A percentile compares a stretch with the other conserved stretches of the same genome.
Evolutionary conservation across 2,797 vertebrate genomes (phyloP).

Genomic region (Anguilla megastoma): DNA sequence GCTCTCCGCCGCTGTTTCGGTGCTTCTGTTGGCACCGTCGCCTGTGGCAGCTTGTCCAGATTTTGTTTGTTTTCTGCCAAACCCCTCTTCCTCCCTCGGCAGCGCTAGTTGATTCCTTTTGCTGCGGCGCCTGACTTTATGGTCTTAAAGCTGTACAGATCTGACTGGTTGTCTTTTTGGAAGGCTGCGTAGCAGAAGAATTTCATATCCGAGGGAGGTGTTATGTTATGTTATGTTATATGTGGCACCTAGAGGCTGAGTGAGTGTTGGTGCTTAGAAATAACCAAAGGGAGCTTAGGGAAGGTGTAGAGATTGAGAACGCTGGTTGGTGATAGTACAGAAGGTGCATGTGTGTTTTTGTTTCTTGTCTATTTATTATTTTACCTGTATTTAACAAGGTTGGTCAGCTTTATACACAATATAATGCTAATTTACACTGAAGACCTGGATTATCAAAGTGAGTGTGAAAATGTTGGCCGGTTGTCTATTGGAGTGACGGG

Average conservation of each 20-base stretch:
- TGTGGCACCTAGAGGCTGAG: neutral
- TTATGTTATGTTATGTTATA: neutral
- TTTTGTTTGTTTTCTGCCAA: neutral
- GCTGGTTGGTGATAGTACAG: slow-evolving; percentile 37
- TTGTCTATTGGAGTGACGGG: neutral
- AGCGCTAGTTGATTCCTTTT: neutral
- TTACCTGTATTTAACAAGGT: neutral
- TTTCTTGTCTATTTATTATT: neutral
- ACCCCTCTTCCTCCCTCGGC: neutral
- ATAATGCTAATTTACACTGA: neutral
- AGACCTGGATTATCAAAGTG: neutral
- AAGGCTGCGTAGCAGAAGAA: neutral
- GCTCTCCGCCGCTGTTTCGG: neutral
- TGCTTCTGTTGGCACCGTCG: neutral
- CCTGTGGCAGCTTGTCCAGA: neutral
- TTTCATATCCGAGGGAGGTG: slow-evolving; percentile 23
- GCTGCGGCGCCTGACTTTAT: neutral
- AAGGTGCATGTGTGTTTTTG: slow-evolving; percentile 24
- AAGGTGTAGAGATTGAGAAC: slow-evolving; percentile 45
- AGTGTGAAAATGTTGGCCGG: neutral
- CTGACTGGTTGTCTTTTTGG: neutral
- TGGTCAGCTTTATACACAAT: neutral
- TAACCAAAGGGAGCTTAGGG: slow-evolving; percentile 39
- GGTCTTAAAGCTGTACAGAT: neutral
- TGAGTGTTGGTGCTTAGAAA: neutral